Evolutionary conservation across 2,888 invertebrate genomes (phyloP).

Genomic region (Trichopria drosophilae): DNA sequence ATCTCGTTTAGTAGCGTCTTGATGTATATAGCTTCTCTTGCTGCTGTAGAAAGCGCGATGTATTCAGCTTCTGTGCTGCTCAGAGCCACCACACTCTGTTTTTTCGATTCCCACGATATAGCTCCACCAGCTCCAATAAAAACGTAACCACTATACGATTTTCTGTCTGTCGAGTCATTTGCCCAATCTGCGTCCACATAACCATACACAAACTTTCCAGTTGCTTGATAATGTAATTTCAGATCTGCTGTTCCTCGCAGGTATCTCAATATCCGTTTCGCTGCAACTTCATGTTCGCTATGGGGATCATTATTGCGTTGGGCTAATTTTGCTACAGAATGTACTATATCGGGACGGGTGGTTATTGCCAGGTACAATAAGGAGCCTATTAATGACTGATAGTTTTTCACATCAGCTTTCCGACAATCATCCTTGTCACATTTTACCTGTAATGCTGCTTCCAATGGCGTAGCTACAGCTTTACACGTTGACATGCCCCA

Average conservation of each 20-base stretch:
- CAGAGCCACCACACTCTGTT: not conserved
- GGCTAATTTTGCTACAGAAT: not conserved
- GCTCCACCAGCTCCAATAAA: not conserved
- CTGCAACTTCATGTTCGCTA: not conserved
- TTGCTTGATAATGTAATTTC: constrained; percentile 2
- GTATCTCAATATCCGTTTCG: not conserved
- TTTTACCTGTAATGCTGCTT: not conserved
- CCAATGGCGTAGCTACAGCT: not conserved
- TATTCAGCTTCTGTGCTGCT: too few relatives aligned
- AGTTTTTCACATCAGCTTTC: not conserved
- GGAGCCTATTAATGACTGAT: not conserved
- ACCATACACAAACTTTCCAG: too few relatives aligned
- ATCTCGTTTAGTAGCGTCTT: not conserved
- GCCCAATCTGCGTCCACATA: constrained; percentile 2
- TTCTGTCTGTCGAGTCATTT: not conserved
- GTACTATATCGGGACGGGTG: not conserved
- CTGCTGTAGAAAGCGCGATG: constrained; percentile 2
- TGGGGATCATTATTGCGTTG: not conserved
- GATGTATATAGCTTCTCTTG: not conserved
- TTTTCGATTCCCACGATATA: not conserved
- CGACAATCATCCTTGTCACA: not conserved
- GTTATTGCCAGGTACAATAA: not conserved
- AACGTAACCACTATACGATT: not conserved
- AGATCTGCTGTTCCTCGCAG: not conserved
- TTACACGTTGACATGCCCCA: not conserved